Base-by-base conservation (phyloP, 2,797 vertebrate genomes). In the Gadopsis bispinosus region DNA sequence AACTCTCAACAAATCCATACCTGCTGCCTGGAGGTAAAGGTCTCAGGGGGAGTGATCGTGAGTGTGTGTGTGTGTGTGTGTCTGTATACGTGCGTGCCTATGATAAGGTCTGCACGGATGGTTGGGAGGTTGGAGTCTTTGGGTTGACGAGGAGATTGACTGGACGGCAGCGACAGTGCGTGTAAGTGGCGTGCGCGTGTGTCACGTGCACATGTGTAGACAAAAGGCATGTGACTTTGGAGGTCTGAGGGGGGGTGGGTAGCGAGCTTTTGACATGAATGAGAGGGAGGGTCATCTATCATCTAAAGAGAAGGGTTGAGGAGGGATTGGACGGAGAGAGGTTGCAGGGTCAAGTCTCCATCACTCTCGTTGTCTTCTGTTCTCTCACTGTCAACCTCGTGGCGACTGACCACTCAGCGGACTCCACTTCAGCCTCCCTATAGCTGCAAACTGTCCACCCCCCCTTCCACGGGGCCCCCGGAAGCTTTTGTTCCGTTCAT, bases 201-300 rank as follows among this genome's bases (percentile, higher is more conserved):
- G 54, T 56, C 11, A 47, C 39, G 73, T 85, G 88, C 88, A 83
- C 80, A 81, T 89, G 85, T 61, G 73, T 62, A 79, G 83, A 91
- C 84, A 85, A 87, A 43, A 72, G 74, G 75, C 80, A 75, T 81
- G 89, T 83, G 86, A 88, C 86, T 89, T 82, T 50, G 72, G 67
- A 81, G 70, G 83, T 83, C 79, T 75, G 75, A 7, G 16, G 76
- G 75, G 41, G 70, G 65, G 63, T 26, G 26, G 26, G 26, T 26
- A 26, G 26, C 79, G 74, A 79, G 88, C 85, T 84, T 89, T 85
- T 90, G 91, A 90, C 88, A 78, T 77, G 78, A 92, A 90, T 89
- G 80, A 89, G 87, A 89, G 86, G 77, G 77, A 75, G 81, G 87
- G 88, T 90, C 91, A 96, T 95, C 93, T 89, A 93, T 95, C 94